Evolutionary conservation across 2,888 invertebrate genomes (phyloP).

Genomic region (Sesamia inferens): DNA sequence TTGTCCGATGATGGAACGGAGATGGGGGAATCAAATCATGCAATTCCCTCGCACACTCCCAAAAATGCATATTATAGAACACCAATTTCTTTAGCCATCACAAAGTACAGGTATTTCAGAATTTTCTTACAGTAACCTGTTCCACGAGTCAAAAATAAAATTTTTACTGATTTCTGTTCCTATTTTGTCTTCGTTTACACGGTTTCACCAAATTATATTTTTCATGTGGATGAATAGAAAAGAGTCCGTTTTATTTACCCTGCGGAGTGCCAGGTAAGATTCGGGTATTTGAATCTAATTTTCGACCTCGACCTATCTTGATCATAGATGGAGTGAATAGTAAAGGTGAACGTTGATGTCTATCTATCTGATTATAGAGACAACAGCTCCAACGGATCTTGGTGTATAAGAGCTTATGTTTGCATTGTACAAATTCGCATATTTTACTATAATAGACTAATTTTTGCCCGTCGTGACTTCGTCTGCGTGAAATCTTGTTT

Average conservation of each 20-base stretch:
- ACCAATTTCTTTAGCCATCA: no score
- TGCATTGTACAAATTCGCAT: not conserved
- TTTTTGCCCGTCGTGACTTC: not conserved
- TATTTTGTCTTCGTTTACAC: no score
- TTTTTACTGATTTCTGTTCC: no score
- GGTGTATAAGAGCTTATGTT: not conserved
- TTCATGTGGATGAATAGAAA: conserved; percentile 7
- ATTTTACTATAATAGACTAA: not conserved
- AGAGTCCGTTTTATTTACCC: conserved; percentile 26
- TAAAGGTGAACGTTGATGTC: not conserved
- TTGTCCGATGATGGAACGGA: no score
- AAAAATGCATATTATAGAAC: no score
- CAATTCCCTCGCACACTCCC: no score
- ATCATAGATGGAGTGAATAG: not conserved
- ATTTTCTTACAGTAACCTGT: not conserved
- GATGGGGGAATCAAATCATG: no score
- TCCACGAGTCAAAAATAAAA: not conserved
- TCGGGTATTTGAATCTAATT: not conserved
- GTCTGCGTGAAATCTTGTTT: not conserved
- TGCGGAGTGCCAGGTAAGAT: not conserved
- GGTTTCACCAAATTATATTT: conserved; percentile 13
- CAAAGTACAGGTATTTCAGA: not conserved
- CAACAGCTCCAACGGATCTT: not conserved
- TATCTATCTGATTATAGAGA: not conserved
- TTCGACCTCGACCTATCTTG: not conserved